Evolutionary conservation across 2,797 vertebrate genomes (phyloP).

Genomic region (Odontamblyopus lacepedii): DNA sequence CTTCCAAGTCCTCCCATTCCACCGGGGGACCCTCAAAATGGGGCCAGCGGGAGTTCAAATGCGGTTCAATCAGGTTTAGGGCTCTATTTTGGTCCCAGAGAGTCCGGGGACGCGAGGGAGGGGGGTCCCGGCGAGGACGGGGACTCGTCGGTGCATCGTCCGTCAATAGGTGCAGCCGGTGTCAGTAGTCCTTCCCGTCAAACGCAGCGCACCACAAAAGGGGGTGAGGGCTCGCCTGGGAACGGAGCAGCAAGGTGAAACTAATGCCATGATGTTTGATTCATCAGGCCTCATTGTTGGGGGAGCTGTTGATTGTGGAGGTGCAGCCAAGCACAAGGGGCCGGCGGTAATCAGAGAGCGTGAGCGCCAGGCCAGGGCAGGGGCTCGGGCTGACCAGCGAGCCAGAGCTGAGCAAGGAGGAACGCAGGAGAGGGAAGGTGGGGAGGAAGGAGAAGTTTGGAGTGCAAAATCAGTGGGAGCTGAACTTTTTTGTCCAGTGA

Average conservation of each 20-base stretch:
- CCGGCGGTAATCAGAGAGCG: slow-evolving; percentile 96
- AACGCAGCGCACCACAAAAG: slow-evolving; percentile 86
- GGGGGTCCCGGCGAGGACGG: slow-evolving; percentile 31
- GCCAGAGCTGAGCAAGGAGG: slow-evolving; percentile 6
- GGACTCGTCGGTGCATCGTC: slow-evolving; percentile 90
- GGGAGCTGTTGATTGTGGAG: slow-evolving; percentile 96
- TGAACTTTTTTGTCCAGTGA: background rate
- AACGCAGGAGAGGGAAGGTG: slow-evolving; percentile 17
- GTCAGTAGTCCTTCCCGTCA: slow-evolving; percentile 98
- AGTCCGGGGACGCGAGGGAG: slow-evolving; percentile 32
- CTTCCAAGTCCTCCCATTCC: background rate
- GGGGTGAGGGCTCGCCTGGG: slow-evolving; percentile 83
- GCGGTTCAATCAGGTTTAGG: slow-evolving; percentile 39
- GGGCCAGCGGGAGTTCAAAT: slow-evolving; percentile 42
- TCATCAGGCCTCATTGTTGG: slow-evolving; percentile 99
- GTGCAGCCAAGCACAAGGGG: slow-evolving; percentile 97
- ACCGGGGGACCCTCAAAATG: slow-evolving; percentile 33
- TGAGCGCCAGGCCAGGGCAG: slow-evolving; percentile 79
- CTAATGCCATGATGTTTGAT: slow-evolving; percentile 99
- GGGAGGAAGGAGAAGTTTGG: slow-evolving; percentile 1
- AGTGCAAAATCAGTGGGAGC: slow-evolving; percentile 20
- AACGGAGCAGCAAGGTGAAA: slow-evolving; percentile 99
- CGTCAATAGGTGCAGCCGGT: slow-evolving; percentile 98
- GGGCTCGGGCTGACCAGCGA: slow-evolving; percentile 58
- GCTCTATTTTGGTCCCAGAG: slow-evolving; percentile 56